These are phyloP conservation scores for Phenganax marumi DNA, from an alignment of 92 coral and sea anemone genomes.

Conservation along the genomic window DNA sequence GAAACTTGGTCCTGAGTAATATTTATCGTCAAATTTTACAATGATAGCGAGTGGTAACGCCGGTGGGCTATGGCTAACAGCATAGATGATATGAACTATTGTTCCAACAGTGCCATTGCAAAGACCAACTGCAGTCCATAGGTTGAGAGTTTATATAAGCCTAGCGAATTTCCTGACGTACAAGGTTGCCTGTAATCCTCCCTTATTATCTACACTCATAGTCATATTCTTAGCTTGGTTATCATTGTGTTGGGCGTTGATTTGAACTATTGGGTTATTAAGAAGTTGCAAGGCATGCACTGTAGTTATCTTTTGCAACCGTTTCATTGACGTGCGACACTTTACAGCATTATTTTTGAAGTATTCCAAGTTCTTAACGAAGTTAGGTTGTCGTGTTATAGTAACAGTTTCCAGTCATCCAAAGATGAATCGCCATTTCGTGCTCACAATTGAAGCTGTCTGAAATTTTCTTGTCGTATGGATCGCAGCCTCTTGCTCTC, in stretches of 20 bases:
- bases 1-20: slow-evolving; percentile 7
- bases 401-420: slow-evolving; percentile 56
- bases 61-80: slow-evolving; percentile 46
- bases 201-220: slow-evolving; percentile 56
- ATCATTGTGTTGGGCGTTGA: slow-evolving; percentile 42
- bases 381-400: too few species aligned
- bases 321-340: slow-evolving; percentile 48
- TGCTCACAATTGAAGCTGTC: slow-evolving; percentile 36
- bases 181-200: slow-evolving; percentile 54
- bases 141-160: slow-evolving; percentile 55
- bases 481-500: slow-evolving; percentile 56
- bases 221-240: slow-evolving; percentile 44
- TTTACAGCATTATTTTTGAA: slow-evolving; percentile 31
- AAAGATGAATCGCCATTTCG: slow-evolving; percentile 61
- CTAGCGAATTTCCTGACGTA: slow-evolving; percentile 44
- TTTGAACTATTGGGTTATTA: too few species aligned
- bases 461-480: slow-evolving; percentile 41
- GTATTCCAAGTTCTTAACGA: neutral
- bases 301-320: neutral
- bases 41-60: slow-evolving; percentile 55
- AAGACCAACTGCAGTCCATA: slow-evolving; percentile 58
- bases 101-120: slow-evolving; percentile 64
- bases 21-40: slow-evolving; percentile 52
- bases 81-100: slow-evolving; percentile 38
- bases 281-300: too few species aligned